Conservation (phyloP, 2,888 invertebrate genomes). For the Micoletzkya japonica region DNA sequence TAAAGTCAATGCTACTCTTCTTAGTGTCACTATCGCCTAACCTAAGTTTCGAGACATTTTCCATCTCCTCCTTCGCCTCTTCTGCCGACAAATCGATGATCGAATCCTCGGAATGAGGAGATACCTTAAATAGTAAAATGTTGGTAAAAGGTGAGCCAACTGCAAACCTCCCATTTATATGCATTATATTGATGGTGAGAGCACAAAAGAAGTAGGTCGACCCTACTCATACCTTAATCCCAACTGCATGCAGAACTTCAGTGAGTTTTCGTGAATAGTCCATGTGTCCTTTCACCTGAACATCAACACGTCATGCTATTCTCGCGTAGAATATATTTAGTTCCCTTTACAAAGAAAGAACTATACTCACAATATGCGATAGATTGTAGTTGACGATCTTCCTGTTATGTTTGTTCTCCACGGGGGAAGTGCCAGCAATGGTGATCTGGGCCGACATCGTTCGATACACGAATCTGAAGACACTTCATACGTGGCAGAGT, state of each 20-base stretch:
- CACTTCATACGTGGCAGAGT: too few relatives aligned
- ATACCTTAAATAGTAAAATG: not conserved
- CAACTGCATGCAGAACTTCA: slow-evolving; percentile 57
- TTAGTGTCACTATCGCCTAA: too few relatives aligned
- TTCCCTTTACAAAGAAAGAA: not conserved
- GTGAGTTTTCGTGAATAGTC: slow-evolving; percentile 60
- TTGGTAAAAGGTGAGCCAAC: not conserved
- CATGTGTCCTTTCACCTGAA: slow-evolving; percentile 60
- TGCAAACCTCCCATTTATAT: not conserved
- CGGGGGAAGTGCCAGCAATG: slow-evolving; percentile 72
- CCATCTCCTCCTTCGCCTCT: not conserved
- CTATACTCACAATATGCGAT: slow-evolving; percentile 68
- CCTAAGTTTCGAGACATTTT: too few relatives aligned
- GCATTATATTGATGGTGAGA: too few relatives aligned
- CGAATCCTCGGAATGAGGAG: slow-evolving; percentile 23
- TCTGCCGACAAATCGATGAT: slow-evolving; percentile 17
- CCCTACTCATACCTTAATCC: slow-evolving; percentile 37
- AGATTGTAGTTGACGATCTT: slow-evolving; percentile 72
- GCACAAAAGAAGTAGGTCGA: not conserved
- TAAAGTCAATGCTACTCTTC: not conserved
- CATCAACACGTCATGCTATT: not conserved
- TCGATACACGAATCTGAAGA: slow-evolving; percentile 70
- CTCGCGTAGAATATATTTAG: not conserved
- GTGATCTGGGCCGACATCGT: slow-evolving; percentile 72
- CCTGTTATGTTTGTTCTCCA: slow-evolving; percentile 66